Percentiles rank a stretch among this genome's conserved stretches.
phyloP scores from a whole-genome alignment of 2,888 invertebrate species.

The Chesias legatella region DNA sequence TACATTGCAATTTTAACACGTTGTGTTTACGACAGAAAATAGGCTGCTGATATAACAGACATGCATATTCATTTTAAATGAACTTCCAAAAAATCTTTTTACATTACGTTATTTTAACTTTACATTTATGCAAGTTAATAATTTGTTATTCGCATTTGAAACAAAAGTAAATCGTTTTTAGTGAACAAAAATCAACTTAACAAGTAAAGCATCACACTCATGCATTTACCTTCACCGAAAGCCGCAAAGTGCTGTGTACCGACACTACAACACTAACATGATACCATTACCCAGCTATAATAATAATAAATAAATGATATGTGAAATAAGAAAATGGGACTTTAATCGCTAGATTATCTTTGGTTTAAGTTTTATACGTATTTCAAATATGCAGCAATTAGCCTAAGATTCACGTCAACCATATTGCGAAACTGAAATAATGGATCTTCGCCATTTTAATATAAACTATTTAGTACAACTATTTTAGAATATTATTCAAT shows the following conservation, averaged over 20 bases:
- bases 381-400: too few species aligned
- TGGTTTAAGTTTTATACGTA: not conserved
- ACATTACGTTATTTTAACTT: not conserved
- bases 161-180: constrained; percentile 28
- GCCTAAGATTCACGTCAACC: too few species aligned
- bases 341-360: constrained; percentile 41
- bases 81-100: constrained; percentile 9
- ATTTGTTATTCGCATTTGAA: not conserved
- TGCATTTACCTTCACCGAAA: constrained; percentile 77
- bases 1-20: constrained; percentile 1
- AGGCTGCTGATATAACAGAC: constrained; percentile 48
- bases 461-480: too few species aligned
- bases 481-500: too few species aligned
- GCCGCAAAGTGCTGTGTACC: constrained; percentile 59
- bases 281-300: constrained; percentile 47
- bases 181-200: constrained; percentile 34
- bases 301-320: constrained; percentile 38
- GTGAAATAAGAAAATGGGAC: constrained; percentile 42
- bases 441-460: too few species aligned
- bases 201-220: constrained; percentile 61
- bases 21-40: constrained; percentile 44
- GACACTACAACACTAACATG: constrained; percentile 59
- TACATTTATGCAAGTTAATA: not conserved
- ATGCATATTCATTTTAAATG: constrained; percentile 42
- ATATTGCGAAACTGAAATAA: too few species aligned